Conservation (phyloP, 2,888 invertebrate species). For the Phaedon cochleariae region DNA sequence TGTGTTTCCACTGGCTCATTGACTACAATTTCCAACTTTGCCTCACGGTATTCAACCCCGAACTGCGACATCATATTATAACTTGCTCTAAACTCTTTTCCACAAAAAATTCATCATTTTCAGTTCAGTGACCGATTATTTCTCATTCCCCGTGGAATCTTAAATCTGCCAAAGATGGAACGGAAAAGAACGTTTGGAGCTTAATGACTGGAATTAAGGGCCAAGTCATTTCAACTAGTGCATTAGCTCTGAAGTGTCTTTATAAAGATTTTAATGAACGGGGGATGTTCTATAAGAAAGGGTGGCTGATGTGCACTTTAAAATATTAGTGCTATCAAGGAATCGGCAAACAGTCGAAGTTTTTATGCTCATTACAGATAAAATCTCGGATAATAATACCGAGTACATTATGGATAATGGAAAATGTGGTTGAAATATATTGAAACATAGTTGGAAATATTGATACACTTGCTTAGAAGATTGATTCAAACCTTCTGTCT, state of each 20-base stretch:
- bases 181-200: slow-evolving; percentile 31
- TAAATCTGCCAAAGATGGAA: slow-evolving; percentile 21
- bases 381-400: too few relatives aligned
- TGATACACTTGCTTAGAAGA: too few relatives aligned
- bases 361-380: background rate
- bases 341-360: background rate
- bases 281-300: slow-evolving; percentile 12
- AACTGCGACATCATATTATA: too few relatives aligned
- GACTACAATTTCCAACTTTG: too few relatives aligned
- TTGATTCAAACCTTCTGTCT: too few relatives aligned
- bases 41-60: too few relatives aligned
- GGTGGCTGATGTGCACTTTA: slow-evolving; percentile 23
- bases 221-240: slow-evolving; percentile 34
- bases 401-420: too few relatives aligned
- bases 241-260: slow-evolving; percentile 34
- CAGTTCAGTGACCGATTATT: background rate
- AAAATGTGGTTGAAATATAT: too few relatives aligned
- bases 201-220: slow-evolving; percentile 36
- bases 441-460: too few relatives aligned
- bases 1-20: too few relatives aligned
- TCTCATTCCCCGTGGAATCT: slow-evolving; percentile 16
- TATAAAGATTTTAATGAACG: slow-evolving; percentile 36
- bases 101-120: background rate
- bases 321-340: slow-evolving; percentile 7
- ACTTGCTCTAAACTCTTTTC: background rate